Evolutionary conservation across 2,888 invertebrate species (phyloP).

Genomic region (Cerastoderma edule): DNA sequence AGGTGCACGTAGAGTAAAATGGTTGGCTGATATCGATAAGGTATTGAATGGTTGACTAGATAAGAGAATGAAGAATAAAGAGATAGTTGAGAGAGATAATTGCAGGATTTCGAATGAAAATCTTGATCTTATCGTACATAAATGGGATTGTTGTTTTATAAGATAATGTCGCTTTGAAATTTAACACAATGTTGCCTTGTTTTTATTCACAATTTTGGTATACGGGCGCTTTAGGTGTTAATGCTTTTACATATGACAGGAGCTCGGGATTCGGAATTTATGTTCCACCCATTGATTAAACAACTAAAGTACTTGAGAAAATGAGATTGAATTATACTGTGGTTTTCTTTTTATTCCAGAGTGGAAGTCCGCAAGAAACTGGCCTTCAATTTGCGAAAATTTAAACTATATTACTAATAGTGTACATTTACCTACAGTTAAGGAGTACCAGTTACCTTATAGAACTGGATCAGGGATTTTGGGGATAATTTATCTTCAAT

Average conservation of each 20-base stretch:
- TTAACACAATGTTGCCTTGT: constrained; percentile 41
- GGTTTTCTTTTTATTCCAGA: constrained; percentile 40
- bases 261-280: constrained; percentile 31
- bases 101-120: constrained; percentile 33
- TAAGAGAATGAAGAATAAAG: constrained; percentile 32
- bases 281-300: constrained; percentile 40
- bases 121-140: constrained; percentile 6
- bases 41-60: too few species aligned
- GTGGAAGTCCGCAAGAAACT: constrained; percentile 46
- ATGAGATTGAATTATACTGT: constrained; percentile 24
- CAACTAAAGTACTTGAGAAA: constrained; percentile 36
- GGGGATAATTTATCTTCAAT: too few species aligned
- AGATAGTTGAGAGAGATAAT: constrained; percentile 38
- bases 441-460: too few species aligned
- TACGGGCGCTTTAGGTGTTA: constrained; percentile 25
- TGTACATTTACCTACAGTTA: too few species aligned
- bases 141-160: constrained; percentile 43
- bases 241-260: constrained; percentile 43
- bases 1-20: too few species aligned
- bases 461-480: too few species aligned
- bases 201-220: constrained; percentile 55
- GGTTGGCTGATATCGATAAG: too few species aligned
- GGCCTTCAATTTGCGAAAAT: constrained; percentile 40
- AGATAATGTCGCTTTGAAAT: constrained; percentile 50
- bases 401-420: too few species aligned